These are phyloP conservation scores for Grallaria varia DNA, from an alignment of 2,113 vertebrate genomes.

Conservation along the genomic window DNA sequence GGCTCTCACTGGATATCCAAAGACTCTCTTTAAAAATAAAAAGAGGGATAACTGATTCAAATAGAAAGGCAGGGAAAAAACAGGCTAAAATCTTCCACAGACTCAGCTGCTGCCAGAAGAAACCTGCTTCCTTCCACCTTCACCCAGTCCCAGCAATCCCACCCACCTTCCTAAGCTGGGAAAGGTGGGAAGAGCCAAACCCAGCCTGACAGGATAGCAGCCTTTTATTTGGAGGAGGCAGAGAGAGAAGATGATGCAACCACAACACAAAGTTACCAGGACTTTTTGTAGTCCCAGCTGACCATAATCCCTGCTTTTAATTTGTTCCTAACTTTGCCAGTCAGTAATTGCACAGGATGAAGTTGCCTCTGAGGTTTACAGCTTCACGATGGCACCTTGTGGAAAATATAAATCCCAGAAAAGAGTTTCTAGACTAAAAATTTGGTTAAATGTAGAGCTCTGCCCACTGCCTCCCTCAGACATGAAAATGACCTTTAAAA, in stretches of 20 bases:
- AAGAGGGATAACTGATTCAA: not conserved
- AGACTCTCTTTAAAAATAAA: not conserved
- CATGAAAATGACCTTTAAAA: not conserved
- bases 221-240: not conserved
- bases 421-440: not conserved
- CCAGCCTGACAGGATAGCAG: fast-evolving
- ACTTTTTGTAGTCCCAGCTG: fast-evolving
- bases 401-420: fast-evolving
- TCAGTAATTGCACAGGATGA: not conserved
- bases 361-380: not conserved
- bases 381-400: not conserved
- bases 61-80: not conserved
- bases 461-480: not conserved
- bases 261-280: not conserved
- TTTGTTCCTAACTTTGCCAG: not conserved
- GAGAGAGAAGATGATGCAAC: not conserved
- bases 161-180: not conserved
- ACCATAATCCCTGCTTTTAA: not conserved
- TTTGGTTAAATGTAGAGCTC: not conserved
- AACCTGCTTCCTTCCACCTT: not conserved
- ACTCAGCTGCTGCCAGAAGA: not conserved
- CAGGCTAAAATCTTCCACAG: not conserved
- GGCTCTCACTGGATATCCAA: not conserved
- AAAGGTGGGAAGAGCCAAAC: not conserved
- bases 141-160: not conserved